Conservation (phyloP, 2,797 vertebrate genomes). For the Fratercula arctica region DNA sequence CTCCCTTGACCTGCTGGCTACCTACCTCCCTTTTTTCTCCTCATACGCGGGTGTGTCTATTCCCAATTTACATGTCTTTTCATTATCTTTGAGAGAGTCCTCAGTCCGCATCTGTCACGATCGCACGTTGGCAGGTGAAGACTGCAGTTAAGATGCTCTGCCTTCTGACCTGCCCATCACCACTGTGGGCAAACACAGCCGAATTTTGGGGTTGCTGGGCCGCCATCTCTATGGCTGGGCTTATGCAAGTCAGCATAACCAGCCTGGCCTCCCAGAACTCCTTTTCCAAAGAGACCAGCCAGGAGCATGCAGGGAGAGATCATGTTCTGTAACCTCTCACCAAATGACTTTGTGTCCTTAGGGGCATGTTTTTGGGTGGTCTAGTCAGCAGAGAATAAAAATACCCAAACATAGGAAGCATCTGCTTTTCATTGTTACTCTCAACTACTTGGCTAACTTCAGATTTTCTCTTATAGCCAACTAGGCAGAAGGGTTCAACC, state of each 20-base stretch:
- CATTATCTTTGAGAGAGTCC: not conserved
- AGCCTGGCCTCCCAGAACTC: not conserved
- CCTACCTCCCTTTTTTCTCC: not conserved
- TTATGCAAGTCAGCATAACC: not conserved
- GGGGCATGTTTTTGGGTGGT: not conserved
- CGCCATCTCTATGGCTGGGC: accelerated
- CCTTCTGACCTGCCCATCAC: not conserved
- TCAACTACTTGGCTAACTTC: not conserved
- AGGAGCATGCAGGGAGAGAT: not conserved
- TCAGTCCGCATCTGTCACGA: not conserved
- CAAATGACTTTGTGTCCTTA: not conserved
- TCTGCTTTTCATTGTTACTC: not conserved
- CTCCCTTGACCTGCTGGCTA: not conserved
- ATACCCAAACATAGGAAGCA: not conserved
- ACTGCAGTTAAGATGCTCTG: not conserved
- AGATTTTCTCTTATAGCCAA: not conserved
- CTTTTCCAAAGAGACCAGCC: not conserved
- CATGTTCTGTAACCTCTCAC: not conserved
- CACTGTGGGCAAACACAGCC: not conserved
- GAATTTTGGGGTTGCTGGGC: not conserved
- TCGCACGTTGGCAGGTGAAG: accelerated
- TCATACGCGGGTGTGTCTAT: not conserved
- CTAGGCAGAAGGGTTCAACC: not conserved
- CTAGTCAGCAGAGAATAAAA: not conserved
- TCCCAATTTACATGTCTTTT: not conserved